Evolutionary conservation across 1,140 invertebrate genomes (phyloP), one percentile per base, ranked within the genome.

Genomic region (Drosophila subobscura): DNA sequence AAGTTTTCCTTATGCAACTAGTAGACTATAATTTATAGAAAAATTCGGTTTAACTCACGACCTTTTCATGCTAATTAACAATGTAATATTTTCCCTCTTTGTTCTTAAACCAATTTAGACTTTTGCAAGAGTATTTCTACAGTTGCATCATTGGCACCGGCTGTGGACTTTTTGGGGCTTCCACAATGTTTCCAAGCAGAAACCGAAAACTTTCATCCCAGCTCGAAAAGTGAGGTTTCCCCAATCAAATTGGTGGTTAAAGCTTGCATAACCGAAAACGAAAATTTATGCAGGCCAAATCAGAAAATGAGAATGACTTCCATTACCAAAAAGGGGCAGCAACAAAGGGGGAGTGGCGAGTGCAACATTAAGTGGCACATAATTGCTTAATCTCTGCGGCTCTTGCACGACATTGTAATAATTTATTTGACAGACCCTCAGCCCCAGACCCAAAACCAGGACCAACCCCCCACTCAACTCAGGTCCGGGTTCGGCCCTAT

Each of bases 351-450:
- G n/a, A 1, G 7, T 14, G 61, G 52, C 47, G 67, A 61, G 58
- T 78, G 79, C 75, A 89, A 77, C 79, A 89, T 88, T 88, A 88
- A 88, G 83, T 88, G 83, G 84, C 83, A 79, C 83, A 88, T 88
- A 88, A 88, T 88, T 88, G 83, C 83, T 88, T 88, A 88, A 88
- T 88, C 84, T 88, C 84, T 86, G 83, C 79, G 83, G 83, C 84
- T 86, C 86, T 86, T 86, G 79, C 78, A 86, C 75, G 83, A 86
- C 83, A 86, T 86, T 80, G 79, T 83, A 86, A 86, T 86, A 89
- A 86, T 86, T 86, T 86, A 86, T 86, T 86, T 86, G 70, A 83
- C 83, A 89, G 75, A 22, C 51, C 27, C 63, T 71, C 68, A 66
- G 67, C 52, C 57, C 25, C 42, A 40, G 51, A 49, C 41, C 50